These are phyloP conservation scores for Chondrosia reniformis DNA, from an alignment of 37 sponge, comb jelly and placozoan species.

Conservation along the genomic window DNA sequence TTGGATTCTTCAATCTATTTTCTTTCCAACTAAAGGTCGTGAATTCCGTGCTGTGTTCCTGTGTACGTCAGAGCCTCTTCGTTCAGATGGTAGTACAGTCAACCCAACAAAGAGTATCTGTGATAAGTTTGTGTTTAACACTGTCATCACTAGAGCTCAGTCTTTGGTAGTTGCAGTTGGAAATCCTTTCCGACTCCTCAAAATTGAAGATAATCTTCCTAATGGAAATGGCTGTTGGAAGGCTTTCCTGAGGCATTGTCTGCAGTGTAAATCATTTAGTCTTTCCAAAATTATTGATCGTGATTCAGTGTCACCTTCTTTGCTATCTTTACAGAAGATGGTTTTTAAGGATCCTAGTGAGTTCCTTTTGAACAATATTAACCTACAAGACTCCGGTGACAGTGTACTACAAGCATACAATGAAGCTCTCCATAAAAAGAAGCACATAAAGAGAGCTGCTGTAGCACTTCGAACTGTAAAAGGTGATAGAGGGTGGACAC, in stretches of 20 bases:
- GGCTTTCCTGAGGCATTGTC: slow-evolving; percentile 33
- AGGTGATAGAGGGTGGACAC: slow-evolving; percentile 10
- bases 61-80: slow-evolving; percentile 54
- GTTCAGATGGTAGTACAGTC: slow-evolving; percentile 13
- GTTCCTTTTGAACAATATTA: not conserved
- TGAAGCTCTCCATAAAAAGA: not conserved
- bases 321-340: not conserved
- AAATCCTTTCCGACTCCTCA: slow-evolving; percentile 40
- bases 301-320: too few relatives aligned
- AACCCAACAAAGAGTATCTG: slow-evolving; percentile 74
- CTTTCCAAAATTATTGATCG: not conserved
- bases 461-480: not conserved
- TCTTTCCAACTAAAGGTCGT: too few relatives aligned
- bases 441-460: not conserved
- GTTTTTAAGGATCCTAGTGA: not conserved
- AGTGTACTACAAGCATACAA: slow-evolving; percentile 4
- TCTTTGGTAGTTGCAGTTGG: slow-evolving; percentile 63
- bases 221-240: slow-evolving; percentile 50
- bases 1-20: too few relatives aligned
- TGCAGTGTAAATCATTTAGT: not conserved
- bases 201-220: slow-evolving; percentile 30
- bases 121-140: slow-evolving; percentile 66
- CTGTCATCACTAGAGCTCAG: slow-evolving; percentile 60
- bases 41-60: slow-evolving; percentile 58
- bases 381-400: not conserved